These are phyloP conservation scores for Sakesphorus luctuosus DNA, from an alignment of 2,113 vertebrate genomes.

Conservation along the genomic window DNA sequence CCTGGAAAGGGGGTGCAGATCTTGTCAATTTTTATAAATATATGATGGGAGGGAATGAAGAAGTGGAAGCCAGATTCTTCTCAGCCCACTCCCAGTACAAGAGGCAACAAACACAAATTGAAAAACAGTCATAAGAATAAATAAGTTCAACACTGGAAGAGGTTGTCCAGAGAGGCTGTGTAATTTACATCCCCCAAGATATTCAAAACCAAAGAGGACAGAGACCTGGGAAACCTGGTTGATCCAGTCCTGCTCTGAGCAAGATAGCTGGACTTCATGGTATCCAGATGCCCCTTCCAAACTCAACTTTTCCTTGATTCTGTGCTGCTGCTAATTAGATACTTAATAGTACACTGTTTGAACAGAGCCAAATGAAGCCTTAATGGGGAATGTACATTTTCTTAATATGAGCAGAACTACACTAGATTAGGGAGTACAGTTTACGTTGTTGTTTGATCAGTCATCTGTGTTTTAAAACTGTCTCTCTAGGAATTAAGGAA, in stretches of 20 bases:
- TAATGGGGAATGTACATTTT: neutral
- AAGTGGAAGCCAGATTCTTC: neutral
- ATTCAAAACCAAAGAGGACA: neutral
- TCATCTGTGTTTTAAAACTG: neutral
- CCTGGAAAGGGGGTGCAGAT: neutral
- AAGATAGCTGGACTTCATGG: neutral
- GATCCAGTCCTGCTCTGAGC: neutral
- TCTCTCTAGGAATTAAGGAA: neutral
- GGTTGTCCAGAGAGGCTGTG: neutral
- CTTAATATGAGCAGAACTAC: neutral
- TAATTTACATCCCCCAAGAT: neutral
- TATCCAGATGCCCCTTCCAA: neutral
- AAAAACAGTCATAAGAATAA: neutral
- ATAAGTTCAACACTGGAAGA: neutral
- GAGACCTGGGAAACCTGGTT: neutral
- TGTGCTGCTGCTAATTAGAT: neutral
- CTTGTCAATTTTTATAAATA: neutral
- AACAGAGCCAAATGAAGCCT: neutral
- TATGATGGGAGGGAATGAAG: fast-evolving
- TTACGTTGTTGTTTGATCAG: neutral
- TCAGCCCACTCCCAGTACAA: neutral
- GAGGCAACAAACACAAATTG: neutral
- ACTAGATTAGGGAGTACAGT: neutral
- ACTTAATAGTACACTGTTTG: neutral
- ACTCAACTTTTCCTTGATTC: neutral